A percentile compares a stretch with the other conserved stretches of the same genome.
Evolutionary conservation across 1,140 invertebrate species (phyloP).

Genomic region (Antheraea pernyi): DNA sequence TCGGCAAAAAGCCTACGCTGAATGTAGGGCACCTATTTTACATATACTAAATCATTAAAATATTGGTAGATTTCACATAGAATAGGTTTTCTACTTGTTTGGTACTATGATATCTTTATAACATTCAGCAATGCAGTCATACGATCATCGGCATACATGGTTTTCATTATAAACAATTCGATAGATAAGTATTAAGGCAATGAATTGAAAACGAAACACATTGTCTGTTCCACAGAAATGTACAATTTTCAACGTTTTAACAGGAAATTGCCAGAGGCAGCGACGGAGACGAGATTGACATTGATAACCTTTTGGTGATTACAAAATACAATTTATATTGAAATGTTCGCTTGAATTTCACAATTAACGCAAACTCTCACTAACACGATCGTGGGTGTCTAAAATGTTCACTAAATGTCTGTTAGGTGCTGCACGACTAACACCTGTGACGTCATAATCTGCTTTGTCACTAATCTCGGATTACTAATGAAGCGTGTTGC

Average conservation of each 20-base stretch:
- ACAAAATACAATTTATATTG: slow-evolving; percentile 29
- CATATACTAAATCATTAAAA: too few relatives aligned
- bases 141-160: neutral
- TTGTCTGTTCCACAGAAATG: slow-evolving; percentile 19
- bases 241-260: slow-evolving; percentile 41
- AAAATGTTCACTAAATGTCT: neutral
- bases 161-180: neutral
- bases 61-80: too few relatives aligned
- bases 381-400: slow-evolving; percentile 1
- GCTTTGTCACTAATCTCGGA: neutral
- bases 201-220: slow-evolving; percentile 13
- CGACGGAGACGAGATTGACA: slow-evolving; percentile 70
- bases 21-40: too few relatives aligned
- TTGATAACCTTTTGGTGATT: slow-evolving; percentile 77
- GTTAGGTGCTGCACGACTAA: neutral
- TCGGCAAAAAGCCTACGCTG: too few relatives aligned
- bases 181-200: slow-evolving; percentile 1
- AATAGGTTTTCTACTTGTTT: too few relatives aligned
- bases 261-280: slow-evolving; percentile 70
- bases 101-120: too few relatives aligned
- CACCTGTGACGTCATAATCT: neutral
- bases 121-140: too few relatives aligned
- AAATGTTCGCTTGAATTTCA: slow-evolving; percentile 5
- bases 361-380: neutral
- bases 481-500: neutral